These are phyloP conservation scores for Uria lomvia DNA, from an alignment of 2,113 vertebrate species.

Conservation along the genomic window DNA sequence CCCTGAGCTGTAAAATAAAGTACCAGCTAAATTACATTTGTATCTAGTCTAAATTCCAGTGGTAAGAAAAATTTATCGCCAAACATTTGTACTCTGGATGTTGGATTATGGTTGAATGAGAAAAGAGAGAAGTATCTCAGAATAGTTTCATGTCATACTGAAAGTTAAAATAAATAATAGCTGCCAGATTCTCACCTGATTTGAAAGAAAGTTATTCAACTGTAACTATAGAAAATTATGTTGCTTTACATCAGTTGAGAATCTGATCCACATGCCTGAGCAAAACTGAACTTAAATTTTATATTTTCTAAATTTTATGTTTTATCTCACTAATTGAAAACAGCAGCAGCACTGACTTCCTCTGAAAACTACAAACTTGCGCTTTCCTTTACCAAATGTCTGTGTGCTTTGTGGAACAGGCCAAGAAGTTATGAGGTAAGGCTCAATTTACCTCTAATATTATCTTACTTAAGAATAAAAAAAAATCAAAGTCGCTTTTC, in stretches of 20 bases:
- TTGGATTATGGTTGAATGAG: not conserved
- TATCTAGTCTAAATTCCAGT: not conserved
- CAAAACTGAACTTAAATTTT: not conserved
- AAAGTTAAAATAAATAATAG: not conserved
- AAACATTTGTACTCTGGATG: conserved; percentile 21
- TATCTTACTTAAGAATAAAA: not conserved
- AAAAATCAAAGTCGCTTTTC: not conserved
- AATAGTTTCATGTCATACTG: not conserved
- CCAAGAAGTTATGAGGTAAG: not conserved
- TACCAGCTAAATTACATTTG: not conserved
- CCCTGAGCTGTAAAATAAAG: not conserved
- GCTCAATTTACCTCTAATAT: not conserved
- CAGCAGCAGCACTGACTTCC: not conserved
- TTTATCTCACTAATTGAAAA: conserved; percentile 15
- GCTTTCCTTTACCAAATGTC: not conserved
- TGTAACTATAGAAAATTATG: not conserved
- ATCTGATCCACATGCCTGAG: not conserved
- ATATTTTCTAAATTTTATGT: not conserved
- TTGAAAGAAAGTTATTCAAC: not conserved
- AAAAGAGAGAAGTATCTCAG: not conserved
- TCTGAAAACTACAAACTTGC: not conserved
- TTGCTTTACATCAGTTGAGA: not conserved
- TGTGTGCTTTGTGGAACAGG: not conserved
- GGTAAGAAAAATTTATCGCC: conserved; percentile 30
- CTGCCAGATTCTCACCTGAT: not conserved